These are phyloP conservation scores for Zaprionus nigranus DNA, from an alignment of 1,140 invertebrate species.

Conservation along the genomic window DNA sequence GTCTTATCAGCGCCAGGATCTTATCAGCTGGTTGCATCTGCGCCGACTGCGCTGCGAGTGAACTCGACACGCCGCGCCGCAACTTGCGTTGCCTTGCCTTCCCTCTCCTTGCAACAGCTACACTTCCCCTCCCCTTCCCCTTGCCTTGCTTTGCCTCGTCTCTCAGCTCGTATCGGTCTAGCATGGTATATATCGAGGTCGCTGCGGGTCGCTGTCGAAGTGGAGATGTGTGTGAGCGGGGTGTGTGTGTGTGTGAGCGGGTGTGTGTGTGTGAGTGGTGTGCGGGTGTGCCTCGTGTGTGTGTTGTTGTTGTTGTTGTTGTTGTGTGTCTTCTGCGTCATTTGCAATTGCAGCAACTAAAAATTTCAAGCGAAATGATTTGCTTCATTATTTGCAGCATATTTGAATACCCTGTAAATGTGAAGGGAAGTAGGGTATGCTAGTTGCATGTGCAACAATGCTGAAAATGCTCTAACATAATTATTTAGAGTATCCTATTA, in stretches of 20 bases:
- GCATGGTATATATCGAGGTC: conserved; percentile 47
- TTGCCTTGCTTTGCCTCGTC: conserved; percentile 6
- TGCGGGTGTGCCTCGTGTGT: conserved; percentile 5
- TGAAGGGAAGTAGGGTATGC: conserved; percentile 2
- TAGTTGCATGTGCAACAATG: too few species aligned
- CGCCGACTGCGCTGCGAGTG: conserved; percentile 36
- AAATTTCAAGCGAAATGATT: conserved; percentile 24
- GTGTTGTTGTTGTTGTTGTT: background rate
- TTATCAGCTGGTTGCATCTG: conserved; percentile 63
- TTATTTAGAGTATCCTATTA: too few species aligned
- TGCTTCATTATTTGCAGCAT: conserved; percentile 44
- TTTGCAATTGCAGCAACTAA: conserved; percentile 56
- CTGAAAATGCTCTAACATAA: too few species aligned
- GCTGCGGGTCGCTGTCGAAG: conserved; percentile 29
- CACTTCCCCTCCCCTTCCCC: background rate
- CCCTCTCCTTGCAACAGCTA: background rate
- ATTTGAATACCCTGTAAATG: conserved; percentile 21
- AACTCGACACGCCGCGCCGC: conserved; percentile 7
- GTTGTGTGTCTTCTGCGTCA: conserved; percentile 55
- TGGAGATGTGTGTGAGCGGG: conserved; percentile 9
- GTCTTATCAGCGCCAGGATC: conserved; percentile 79
- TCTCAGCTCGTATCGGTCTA: conserved; percentile 1
- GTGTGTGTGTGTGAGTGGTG: background rate
- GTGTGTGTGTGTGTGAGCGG: conserved; percentile 1
- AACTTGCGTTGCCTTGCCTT: background rate